phyloP scores from a whole-genome alignment of 1,140 invertebrate species.

The Apis laboriosa region DNA sequence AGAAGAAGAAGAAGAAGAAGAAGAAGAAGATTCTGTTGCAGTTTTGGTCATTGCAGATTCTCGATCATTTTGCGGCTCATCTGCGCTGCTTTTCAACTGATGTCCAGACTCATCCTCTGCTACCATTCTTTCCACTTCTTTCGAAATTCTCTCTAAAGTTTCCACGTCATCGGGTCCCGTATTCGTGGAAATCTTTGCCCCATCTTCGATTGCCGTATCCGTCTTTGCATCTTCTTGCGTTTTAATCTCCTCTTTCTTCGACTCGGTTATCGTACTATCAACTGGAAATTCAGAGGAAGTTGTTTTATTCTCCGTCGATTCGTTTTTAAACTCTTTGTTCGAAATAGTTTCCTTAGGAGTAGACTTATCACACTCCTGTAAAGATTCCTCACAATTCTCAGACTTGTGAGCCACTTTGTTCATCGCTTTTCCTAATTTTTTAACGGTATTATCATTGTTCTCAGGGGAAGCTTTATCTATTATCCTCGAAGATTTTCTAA shows the following conservation, averaged over 20 bases:
- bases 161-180: conserved; percentile 63
- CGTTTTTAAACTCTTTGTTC: background rate
- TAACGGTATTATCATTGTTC: conserved; percentile 47
- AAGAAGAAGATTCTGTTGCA: background rate
- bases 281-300: background rate
- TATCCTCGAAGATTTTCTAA: conserved; percentile 63
- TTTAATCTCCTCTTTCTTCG: conserved; percentile 8
- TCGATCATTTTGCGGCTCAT: background rate
- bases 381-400: conserved; percentile 14
- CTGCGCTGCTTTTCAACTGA: background rate
- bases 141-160: conserved; percentile 74
- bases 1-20: no score
- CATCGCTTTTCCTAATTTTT: conserved; percentile 30
- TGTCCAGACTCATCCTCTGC: conserved; percentile 29
- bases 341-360: conserved; percentile 8
- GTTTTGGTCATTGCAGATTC: background rate
- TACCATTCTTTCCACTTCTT: conserved; percentile 72
- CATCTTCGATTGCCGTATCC: background rate
- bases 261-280: background rate
- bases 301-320: background rate
- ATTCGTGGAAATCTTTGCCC: background rate
- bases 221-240: background rate
- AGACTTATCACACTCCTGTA: background rate
- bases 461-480: conserved; percentile 50
- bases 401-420: conserved; percentile 17